These are phyloP conservation scores for Cervus canadensis DNA, from an alignment of 2,113 vertebrate genomes.

Conservation along the genomic window DNA sequence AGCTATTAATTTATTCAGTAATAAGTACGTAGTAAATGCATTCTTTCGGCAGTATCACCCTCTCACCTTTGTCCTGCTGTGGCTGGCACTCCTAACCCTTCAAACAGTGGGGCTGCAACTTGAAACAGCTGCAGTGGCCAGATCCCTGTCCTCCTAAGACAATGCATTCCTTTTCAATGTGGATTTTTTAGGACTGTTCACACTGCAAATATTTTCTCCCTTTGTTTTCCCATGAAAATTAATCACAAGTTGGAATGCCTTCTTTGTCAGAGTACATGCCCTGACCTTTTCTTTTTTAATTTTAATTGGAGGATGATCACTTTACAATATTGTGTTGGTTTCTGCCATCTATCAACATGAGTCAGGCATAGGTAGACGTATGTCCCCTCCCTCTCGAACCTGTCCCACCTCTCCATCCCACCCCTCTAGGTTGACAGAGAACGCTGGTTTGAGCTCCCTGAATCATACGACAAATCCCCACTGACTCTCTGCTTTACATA, in stretches of 20 bases:
- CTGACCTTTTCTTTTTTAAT: background rate
- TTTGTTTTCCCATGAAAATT: background rate
- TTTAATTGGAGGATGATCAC: background rate
- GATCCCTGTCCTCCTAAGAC: background rate
- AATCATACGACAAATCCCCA: background rate
- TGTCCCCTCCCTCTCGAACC: background rate
- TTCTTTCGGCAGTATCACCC: background rate
- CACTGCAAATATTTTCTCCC: background rate
- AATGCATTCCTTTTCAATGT: background rate
- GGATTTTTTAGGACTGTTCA: background rate
- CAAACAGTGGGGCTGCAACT: background rate
- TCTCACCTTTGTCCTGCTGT: background rate
- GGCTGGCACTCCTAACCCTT: background rate
- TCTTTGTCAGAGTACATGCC: background rate
- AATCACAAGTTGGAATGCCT: background rate
- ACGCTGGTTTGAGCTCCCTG: background rate
- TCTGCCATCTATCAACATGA: background rate
- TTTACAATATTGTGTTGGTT: background rate
- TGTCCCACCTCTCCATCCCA: background rate
- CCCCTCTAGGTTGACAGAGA: background rate
- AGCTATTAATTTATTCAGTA: background rate
- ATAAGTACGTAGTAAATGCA: background rate
- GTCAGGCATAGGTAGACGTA: background rate
- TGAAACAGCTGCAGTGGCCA: accelerated
- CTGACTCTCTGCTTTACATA: background rate